Base-by-base conservation (phyloP, 2,888 invertebrate species). In the Caenorhabditis macrosperma region DNA sequence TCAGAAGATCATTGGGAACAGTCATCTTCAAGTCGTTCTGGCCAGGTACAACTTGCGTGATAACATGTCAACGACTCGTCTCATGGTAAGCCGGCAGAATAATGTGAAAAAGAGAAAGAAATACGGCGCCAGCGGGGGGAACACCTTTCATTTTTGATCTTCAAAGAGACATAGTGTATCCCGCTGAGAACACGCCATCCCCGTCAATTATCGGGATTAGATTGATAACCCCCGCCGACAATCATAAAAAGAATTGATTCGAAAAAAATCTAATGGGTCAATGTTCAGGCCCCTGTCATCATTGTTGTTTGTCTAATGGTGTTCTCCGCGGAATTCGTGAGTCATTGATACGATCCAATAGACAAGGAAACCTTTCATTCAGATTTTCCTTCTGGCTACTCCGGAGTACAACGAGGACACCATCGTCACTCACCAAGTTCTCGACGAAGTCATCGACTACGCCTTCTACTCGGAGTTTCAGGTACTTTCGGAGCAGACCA, bases 11-110 rank as follows among this genome's bases (percentile, higher is more conserved):
- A 69, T 69, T 22, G 66, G 55, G 41, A 69, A 60, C 38, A 52
- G 69, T 44, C 79, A 79, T 63, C 59, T 74, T 38, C 63, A 74
- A 75, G 79, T 79, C 26, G 74, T 60, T 35, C 60, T 79, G 24
- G 59, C 71, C 6, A 52, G 71, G 30, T 76, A 80, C 68, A 68
- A 80, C 35, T 59, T 76, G 24, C 60, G 60, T 28, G 63, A 76
- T 30, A 81, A 81, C 69, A 81, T 81, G 55, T 67, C 72, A 59
- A 77, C 72, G 26, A 81, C 81, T 48, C 28, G 48, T 52, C 28
- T 76, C 26, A 80, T 80, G 75, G 80, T 80, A 52, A 38, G 74
- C 22, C 33, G 15, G n/a, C n/a, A n/a, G n/a, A n/a, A n/a, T n/a
- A n/a, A n/a, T n/a, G n/a, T n/a, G n/a, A 22, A 52, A 50, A 30